Base-by-base conservation (phyloP, 2,888 invertebrate species). In the Empis livida region DNA sequence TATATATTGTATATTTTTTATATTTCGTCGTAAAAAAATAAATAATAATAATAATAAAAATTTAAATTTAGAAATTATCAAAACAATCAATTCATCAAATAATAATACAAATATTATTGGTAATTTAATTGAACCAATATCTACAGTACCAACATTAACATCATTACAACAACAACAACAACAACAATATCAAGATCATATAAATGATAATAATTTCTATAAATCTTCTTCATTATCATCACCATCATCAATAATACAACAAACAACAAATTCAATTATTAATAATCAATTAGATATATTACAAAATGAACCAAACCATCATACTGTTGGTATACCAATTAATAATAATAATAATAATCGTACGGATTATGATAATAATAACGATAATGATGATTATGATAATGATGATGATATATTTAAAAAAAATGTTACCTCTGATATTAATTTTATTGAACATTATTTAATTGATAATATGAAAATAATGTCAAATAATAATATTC, bases 261-360 rank as follows among this genome's bases (percentile, higher is more conserved):
- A 31, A 35, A 11, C 37, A 35, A 35, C 32, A 35, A 15, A 37
- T n/a, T 37, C 8, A 37, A 37, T 9, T 27, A 14, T 6, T 27
- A 27, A n/a, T 35, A 9, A 35, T 35, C 23, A 27, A 27, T 27
- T 27, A 27, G 35, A 14, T 35, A 35, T 35, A 35, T n/a, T 2
- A 27, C 8, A n/a, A 35, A 35, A 35, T 35, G 32, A 54, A 10
- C 65, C 68, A 0, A 70, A 71, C 57, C 64, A 59, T 49, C 72
- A 71, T 47, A 68, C 67, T 17, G 60, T 71, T 11, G 72, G 72
- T 3, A 66, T 72, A 20, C 73, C 73, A 3, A 59, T 70, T 1
- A 70, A 68, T 50, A 67, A 64, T 49, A 65, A 61, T 17, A 64
- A 48, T 60, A 73, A 73, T 49, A 71, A 40, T 40, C n/a, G n/a